Evolutionary conservation across 1,140 invertebrate species (phyloP).

Genomic region (Drosophila willistoni): DNA sequence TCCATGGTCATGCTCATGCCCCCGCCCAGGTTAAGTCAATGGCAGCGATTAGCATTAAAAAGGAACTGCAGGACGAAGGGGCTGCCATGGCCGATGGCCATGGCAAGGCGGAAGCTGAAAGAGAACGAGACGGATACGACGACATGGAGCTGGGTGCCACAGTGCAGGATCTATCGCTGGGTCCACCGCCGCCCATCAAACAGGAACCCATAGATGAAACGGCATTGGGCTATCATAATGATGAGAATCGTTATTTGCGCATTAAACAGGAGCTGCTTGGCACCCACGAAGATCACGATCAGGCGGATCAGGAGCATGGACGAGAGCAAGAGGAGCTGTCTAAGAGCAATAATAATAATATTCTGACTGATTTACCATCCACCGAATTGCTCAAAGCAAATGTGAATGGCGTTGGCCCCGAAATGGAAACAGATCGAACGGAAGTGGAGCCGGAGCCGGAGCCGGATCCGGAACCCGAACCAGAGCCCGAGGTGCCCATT

Average conservation of each 20-base stretch:
- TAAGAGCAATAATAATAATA: constrained; percentile 47
- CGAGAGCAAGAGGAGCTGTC: constrained; percentile 29
- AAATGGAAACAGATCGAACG: constrained; percentile 2
- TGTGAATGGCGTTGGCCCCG: neutral
- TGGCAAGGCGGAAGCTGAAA: neutral
- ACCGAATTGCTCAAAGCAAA: constrained; percentile 26
- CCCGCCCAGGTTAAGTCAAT: neutral
- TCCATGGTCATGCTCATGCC: constrained; percentile 26
- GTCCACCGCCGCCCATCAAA: constrained; percentile 55
- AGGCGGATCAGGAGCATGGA: constrained; percentile 1
- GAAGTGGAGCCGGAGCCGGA: constrained; percentile 24
- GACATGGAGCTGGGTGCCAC: constrained; percentile 1
- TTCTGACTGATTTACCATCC: constrained; percentile 24
- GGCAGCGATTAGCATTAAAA: constrained; percentile 40
- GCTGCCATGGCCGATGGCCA: neutral
- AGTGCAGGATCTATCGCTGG: constrained; percentile 49
- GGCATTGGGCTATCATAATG: constrained; percentile 47
- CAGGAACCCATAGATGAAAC: constrained; percentile 71
- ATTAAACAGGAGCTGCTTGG: constrained; percentile 72
- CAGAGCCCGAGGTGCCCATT: constrained; percentile 89
- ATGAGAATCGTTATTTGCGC: constrained; percentile 69
- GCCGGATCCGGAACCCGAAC: constrained; percentile 28
- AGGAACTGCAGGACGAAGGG: constrained; percentile 43
- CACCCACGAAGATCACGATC: constrained; percentile 33
- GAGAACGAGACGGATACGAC: neutral